phyloP scores from a whole-genome alignment of 2,888 invertebrate genomes.

The Aproaerema taeniolella region DNA sequence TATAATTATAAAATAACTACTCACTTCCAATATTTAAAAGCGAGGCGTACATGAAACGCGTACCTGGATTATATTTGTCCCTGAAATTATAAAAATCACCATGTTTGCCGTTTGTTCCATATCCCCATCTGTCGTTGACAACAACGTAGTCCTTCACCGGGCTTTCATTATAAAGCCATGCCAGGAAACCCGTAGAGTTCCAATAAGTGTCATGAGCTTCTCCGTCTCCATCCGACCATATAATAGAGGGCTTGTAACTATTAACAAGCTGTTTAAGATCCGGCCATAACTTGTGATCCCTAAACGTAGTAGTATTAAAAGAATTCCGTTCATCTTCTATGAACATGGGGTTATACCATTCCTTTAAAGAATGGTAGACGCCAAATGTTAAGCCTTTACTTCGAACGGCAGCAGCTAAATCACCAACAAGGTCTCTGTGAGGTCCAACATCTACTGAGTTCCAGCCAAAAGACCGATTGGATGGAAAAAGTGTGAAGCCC shows the following conservation, averaged over 20 bases:
- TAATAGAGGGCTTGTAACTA: conserved; percentile 83
- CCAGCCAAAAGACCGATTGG: conserved; percentile 89
- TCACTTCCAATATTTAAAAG: no score
- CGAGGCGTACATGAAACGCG: no score
- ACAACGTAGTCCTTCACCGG: conserved; percentile 93
- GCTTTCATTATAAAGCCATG: conserved; percentile 96
- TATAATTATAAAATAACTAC: no score
- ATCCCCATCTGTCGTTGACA: conserved; percentile 97
- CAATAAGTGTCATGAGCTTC: conserved; percentile 90
- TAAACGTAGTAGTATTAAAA: conserved; percentile 81
- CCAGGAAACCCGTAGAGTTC: conserved; percentile 89
- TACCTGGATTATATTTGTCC: conserved; percentile 80
- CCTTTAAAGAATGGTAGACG: conserved; percentile 90
- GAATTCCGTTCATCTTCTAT: conserved; percentile 80
- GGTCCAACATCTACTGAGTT: conserved; percentile 89
- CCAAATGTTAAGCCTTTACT: conserved; percentile 84
- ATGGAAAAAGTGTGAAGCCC: conserved; percentile 91
- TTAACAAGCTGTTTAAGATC: conserved; percentile 88
- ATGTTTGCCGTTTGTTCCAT: conserved; percentile 86
- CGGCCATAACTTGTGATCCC: conserved; percentile 84
- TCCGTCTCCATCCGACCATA: conserved; percentile 98
- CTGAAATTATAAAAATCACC: conserved; percentile 92
- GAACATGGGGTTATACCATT: conserved; percentile 93
- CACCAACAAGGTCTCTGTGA: conserved; percentile 86
- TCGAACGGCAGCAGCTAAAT: conserved; percentile 83